Evolutionary conservation across 2,113 vertebrate species (phyloP).

Genomic region (Ascaphus truei): DNA sequence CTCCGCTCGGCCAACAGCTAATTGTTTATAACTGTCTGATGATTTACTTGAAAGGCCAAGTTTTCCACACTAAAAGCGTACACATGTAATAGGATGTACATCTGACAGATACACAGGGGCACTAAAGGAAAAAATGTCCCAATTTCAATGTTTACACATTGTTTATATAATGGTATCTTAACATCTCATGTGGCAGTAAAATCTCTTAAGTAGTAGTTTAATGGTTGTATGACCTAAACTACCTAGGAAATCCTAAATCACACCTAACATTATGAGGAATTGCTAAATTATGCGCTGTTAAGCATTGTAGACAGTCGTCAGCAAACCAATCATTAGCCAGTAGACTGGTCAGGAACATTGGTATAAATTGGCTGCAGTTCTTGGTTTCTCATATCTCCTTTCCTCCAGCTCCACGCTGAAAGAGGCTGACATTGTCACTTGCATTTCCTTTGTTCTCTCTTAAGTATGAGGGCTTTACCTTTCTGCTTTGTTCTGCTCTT

Average conservation of each 20-base stretch:
- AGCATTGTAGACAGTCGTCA: slow-evolving; percentile 36
- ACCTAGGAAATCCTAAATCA: slow-evolving; percentile 19
- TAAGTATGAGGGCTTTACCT: slow-evolving; percentile 40
- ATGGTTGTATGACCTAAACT: not conserved
- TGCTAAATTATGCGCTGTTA: slow-evolving; percentile 23
- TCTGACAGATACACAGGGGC: not conserved
- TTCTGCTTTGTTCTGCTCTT: slow-evolving; percentile 28
- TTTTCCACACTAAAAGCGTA: not conserved
- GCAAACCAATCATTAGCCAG: not conserved
- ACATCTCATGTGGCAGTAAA: not conserved
- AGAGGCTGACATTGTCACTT: no score
- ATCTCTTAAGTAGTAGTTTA: slow-evolving; percentile 1
- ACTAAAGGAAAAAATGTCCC: not conserved
- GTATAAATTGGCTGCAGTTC: slow-evolving; percentile 47
- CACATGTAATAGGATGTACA: not conserved
- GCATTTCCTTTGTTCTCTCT: fast-evolving
- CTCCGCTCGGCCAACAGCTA: no score
- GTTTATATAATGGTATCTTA: slow-evolving; percentile 2
- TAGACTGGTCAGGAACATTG: fast-evolving
- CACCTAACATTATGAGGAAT: slow-evolving; percentile 22
- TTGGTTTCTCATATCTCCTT: not conserved
- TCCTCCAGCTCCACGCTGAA: fast-evolving
- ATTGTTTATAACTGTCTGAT: not conserved
- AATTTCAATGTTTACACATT: slow-evolving; percentile 8
- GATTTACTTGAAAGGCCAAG: not conserved